A percentile compares a stretch with the other conserved stretches of the same genome.
Evolutionary conservation across 2,888 invertebrate species (phyloP).

Genomic region (Eucera pruinosa): DNA sequence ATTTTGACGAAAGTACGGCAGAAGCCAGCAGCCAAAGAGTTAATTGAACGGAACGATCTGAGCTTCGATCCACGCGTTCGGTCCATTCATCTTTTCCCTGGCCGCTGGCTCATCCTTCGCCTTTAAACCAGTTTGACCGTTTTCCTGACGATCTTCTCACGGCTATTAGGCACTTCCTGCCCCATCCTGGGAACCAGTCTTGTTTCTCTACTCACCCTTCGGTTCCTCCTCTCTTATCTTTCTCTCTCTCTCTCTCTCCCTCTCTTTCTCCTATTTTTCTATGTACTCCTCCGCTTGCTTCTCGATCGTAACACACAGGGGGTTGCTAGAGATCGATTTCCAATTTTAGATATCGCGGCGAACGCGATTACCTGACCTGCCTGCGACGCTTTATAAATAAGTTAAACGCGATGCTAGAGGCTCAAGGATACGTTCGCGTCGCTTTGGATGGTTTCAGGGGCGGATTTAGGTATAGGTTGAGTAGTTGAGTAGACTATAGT

Average conservation of each 20-base stretch:
- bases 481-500: too few relatives aligned
- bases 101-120: constrained; percentile 65
- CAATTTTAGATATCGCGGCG: constrained; percentile 49
- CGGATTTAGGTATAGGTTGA: background rate
- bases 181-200: constrained; percentile 80
- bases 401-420: background rate
- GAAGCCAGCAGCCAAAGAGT: constrained; percentile 46
- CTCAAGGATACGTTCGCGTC: background rate
- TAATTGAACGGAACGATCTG: constrained; percentile 62
- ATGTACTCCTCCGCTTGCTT: constrained; percentile 16
- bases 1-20: constrained; percentile 8
- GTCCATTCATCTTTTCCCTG: constrained; percentile 81
- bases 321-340: constrained; percentile 61
- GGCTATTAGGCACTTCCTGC: constrained; percentile 84
- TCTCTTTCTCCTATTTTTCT: background rate
- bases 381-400: constrained; percentile 41
- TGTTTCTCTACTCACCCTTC: constrained; percentile 65
- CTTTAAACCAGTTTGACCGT: constrained; percentile 79
- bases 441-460: background rate
- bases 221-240: constrained; percentile 12
- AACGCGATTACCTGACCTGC: constrained; percentile 26
- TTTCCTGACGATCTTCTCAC: constrained; percentile 81
- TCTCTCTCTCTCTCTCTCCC: background rate
- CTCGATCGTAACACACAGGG: constrained; percentile 35
- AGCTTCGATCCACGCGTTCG: constrained; percentile 62